These are phyloP conservation scores for Eupeodes latifasciatus DNA, from an alignment of 2,888 invertebrate species.

Conservation along the genomic window DNA sequence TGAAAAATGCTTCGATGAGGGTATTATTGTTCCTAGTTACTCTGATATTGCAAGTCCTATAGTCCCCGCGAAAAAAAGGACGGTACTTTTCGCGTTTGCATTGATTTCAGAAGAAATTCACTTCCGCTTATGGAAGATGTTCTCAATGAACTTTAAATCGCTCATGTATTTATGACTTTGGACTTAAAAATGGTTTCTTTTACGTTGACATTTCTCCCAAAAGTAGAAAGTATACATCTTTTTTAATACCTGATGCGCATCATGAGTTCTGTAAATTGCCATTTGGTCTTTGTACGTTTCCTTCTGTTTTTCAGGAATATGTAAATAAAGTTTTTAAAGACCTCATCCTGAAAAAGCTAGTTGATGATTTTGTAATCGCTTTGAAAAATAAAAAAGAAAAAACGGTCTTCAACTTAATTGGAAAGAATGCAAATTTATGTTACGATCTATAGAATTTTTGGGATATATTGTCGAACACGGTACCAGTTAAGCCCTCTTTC, in stretches of 20 bases:
- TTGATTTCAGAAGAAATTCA: conserved; percentile 75
- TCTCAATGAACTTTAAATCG: conserved; percentile 77
- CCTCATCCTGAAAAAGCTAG: not conserved
- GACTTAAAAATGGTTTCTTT: conserved; percentile 80
- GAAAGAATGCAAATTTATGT: conserved; percentile 77
- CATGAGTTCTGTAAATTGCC: no score
- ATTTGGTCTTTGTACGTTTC: no score
- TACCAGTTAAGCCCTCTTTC: conserved; percentile 77
- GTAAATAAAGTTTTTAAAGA: conserved; percentile 51
- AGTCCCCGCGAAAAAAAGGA: not conserved
- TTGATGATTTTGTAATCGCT: not conserved
- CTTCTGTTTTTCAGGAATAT: no score
- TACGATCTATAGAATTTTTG: conserved; percentile 75
- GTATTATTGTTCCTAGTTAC: conserved; percentile 1
- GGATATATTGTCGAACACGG: conserved; percentile 79
- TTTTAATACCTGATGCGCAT: no score
- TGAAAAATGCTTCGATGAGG: not conserved
- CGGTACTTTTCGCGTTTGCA: conserved; percentile 65
- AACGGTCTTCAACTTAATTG: conserved; percentile 69
- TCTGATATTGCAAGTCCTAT: not conserved
- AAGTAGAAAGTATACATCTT: conserved; percentile 71
- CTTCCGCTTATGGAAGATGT: conserved; percentile 78
- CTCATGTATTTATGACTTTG: conserved; percentile 77
- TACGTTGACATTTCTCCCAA: conserved; percentile 78
- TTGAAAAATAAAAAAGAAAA: no score